Percentiles rank a stretch among this genome's conserved stretches.
Evolutionary conservation across 2,888 invertebrate species (phyloP).

Genomic region (Drosophila hamatofila): DNA sequence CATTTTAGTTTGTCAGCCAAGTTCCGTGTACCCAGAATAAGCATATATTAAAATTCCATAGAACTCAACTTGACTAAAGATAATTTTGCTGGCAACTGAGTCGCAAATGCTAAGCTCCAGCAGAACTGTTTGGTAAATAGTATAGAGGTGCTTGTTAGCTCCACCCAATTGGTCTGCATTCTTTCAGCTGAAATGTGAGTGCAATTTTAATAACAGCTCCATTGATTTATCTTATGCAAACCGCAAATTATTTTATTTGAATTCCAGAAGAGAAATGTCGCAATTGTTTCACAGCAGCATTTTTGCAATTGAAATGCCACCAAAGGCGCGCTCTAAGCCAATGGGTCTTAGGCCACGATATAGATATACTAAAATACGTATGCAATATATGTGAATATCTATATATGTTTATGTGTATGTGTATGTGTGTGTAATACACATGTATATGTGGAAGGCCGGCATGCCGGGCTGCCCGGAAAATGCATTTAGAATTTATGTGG

Average conservation of each 20-base stretch:
- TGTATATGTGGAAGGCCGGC: background rate
- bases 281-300: constrained; percentile 46
- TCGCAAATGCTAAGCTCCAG: no score
- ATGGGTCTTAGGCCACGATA: constrained; percentile 50
- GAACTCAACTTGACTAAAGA: background rate
- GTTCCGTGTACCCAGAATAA: background rate
- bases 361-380: constrained; percentile 36
- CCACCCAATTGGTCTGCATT: background rate
- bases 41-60: background rate
- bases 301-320: constrained; percentile 66
- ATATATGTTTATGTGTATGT: background rate
- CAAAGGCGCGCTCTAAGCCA: constrained; percentile 42
- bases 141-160: background rate
- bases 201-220: constrained; percentile 48
- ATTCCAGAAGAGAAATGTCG: constrained; percentile 39
- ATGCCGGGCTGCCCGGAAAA: constrained; percentile 49
- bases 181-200: background rate
- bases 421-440: background rate
- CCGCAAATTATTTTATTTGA: constrained; percentile 58
- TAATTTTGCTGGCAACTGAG: background rate
- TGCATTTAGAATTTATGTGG: constrained; percentile 80
- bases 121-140: no score
- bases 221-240: constrained; percentile 49
- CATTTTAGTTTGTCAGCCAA: background rate
- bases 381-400: no score